A percentile compares a stretch with the other conserved stretches of the same genome.
Conservation (phyloP, 64 coral and sea anemone genomes). For the Pocillopora verrucosa region DNA sequence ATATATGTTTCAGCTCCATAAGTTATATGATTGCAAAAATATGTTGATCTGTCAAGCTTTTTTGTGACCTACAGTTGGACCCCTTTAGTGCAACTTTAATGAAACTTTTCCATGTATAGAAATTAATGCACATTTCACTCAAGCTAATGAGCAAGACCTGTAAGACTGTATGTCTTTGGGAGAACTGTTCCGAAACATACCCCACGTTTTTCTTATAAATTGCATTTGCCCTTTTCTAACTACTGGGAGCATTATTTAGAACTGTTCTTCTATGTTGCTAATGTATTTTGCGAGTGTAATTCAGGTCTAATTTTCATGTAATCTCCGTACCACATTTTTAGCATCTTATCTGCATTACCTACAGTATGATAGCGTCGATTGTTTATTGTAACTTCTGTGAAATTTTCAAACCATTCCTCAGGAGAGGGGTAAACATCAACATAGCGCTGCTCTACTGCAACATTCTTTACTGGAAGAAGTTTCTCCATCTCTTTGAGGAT, state of each 20-base stretch:
- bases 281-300: not conserved
- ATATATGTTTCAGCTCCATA: no score
- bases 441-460: slow-evolving; percentile 41
- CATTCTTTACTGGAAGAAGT: slow-evolving; percentile 39
- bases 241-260: not conserved
- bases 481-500: slow-evolving; percentile 51
- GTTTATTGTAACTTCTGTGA: slow-evolving; percentile 21
- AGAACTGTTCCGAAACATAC: no score
- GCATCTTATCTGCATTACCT: not conserved
- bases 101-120: no score
- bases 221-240: no score
- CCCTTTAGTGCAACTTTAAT: no score
- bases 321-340: not conserved
- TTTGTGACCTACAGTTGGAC: no score
- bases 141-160: no score
- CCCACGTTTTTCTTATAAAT: no score
- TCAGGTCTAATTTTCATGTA: slow-evolving; percentile 10
- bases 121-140: no score
- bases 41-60: no score
- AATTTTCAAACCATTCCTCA: slow-evolving; percentile 20
- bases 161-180: no score
- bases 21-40: no score
- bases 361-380: not conserved
- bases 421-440: slow-evolving; percentile 51
- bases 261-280: not conserved